Conservation (phyloP, 1,140 invertebrate species). For the Sarcophaga peregrina region DNA sequence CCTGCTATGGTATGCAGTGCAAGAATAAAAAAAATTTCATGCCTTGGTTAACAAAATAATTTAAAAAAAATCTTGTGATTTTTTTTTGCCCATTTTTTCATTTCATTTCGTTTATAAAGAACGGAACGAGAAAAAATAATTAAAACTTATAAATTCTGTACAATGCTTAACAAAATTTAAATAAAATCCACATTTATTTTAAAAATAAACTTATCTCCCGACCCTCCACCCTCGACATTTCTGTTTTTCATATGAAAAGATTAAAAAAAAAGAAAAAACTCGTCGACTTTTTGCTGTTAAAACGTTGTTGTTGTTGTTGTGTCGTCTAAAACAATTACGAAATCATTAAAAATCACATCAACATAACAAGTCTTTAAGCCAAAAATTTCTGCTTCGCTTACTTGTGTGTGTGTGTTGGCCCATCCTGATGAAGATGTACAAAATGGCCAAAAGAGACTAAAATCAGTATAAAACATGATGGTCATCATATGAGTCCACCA, state of each 20-base stretch:
- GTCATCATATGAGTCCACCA: not conserved
- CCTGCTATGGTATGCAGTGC: too few species aligned
- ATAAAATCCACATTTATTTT: not conserved
- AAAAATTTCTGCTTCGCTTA: not conserved
- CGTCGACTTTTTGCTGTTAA: not conserved
- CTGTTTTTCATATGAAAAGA: not conserved
- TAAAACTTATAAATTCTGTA: not conserved
- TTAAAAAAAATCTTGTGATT: not conserved
- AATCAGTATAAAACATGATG: constrained; percentile 26
- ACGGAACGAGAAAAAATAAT: not conserved
- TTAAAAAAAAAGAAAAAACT: not conserved
- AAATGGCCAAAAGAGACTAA: too few species aligned
- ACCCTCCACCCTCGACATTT: too few species aligned
- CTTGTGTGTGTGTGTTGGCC: too few species aligned
- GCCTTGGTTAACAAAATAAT: not conserved
- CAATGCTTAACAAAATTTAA: not conserved
- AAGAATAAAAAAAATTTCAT: too few species aligned
- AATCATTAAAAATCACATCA: constrained; percentile 55
- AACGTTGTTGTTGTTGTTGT: not conserved
- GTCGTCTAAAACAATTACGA: constrained; percentile 65
- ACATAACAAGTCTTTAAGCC: constrained; percentile 40
- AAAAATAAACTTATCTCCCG: not conserved
- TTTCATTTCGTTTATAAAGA: too few species aligned
- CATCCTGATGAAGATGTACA: not conserved
- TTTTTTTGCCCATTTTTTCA: not conserved